phyloP scores from a whole-genome alignment of 2,797 vertebrate genomes.

The Cercopithecus diana region DNA sequence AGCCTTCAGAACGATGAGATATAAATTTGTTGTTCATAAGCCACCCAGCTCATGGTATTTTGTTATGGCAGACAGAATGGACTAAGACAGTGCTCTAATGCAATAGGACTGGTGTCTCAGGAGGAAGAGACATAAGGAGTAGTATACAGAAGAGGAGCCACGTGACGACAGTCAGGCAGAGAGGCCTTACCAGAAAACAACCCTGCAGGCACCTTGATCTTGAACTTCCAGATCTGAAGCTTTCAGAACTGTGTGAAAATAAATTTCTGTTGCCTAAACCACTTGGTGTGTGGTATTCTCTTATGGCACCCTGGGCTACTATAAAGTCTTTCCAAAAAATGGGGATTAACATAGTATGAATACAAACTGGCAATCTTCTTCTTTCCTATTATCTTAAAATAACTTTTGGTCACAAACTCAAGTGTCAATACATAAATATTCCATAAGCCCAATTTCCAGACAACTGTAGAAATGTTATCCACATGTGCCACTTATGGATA shows the following conservation, averaged over 20 bases:
- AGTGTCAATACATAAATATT: background rate
- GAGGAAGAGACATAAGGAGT: too few relatives aligned
- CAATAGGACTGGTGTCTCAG: background rate
- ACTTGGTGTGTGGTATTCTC: background rate
- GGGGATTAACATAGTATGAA: background rate
- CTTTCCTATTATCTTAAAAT: background rate
- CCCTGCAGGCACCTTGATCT: background rate
- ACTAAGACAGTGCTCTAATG: background rate
- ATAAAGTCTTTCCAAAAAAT: background rate
- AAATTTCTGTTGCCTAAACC: background rate
- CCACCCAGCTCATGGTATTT: background rate
- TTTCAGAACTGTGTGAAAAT: background rate
- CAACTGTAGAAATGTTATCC: background rate
- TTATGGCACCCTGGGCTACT: background rate
- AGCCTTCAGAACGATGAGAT: background rate
- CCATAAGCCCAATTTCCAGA: background rate
- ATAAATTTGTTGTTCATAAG: background rate
- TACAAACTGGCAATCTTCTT: background rate
- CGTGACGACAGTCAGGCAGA: background rate
- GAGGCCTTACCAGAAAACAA: background rate
- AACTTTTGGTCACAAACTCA: background rate
- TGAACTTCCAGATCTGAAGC: background rate
- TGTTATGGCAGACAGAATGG: background rate
- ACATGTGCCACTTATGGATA: accelerated
- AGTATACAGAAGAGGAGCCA: background rate